Evolutionary conservation across 2,113 vertebrate genomes (phyloP).

Genomic region (Atractosteus spatula): DNA sequence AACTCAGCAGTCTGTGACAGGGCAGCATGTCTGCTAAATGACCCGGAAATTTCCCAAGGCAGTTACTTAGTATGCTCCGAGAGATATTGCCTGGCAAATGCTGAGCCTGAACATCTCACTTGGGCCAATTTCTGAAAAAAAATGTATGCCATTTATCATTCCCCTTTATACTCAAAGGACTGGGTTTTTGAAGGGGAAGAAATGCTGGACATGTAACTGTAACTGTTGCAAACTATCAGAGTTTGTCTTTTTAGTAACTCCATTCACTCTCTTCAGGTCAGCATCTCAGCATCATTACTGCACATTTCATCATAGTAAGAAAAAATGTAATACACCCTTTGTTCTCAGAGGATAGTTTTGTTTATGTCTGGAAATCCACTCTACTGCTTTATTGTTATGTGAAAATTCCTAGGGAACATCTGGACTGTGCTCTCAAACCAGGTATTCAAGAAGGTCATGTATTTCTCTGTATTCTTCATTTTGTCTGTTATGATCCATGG

Average conservation of each 20-base stretch:
- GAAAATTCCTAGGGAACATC: no score
- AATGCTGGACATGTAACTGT: background rate
- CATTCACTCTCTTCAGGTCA: slow-evolving; percentile 27
- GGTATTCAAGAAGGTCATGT: no score
- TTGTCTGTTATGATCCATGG: no score
- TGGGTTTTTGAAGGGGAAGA: background rate
- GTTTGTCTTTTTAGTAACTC: slow-evolving; percentile 22
- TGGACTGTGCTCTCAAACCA: no score
- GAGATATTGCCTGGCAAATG: slow-evolving; percentile 33
- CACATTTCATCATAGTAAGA: background rate
- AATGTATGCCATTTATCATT: slow-evolving; percentile 27
- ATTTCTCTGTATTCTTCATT: no score
- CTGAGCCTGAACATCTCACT: slow-evolving; percentile 24
- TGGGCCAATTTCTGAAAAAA: slow-evolving; percentile 23
- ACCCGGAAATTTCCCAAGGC: slow-evolving; percentile 40
- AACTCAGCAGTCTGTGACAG: slow-evolving; percentile 43
- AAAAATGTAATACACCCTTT: background rate
- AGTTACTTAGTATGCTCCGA: slow-evolving; percentile 37
- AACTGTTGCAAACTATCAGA: background rate
- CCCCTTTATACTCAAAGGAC: slow-evolving; percentile 14
- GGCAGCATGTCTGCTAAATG: slow-evolving; percentile 47
- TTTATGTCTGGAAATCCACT: no score
- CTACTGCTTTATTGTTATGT: no score
- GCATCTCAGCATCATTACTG: no score
- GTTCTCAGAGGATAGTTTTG: no score